Evolutionary conservation across 64 coral and sea anemone genomes (phyloP), one percentile per base, ranked within the genome.

Genomic region (Porites lutea): DNA sequence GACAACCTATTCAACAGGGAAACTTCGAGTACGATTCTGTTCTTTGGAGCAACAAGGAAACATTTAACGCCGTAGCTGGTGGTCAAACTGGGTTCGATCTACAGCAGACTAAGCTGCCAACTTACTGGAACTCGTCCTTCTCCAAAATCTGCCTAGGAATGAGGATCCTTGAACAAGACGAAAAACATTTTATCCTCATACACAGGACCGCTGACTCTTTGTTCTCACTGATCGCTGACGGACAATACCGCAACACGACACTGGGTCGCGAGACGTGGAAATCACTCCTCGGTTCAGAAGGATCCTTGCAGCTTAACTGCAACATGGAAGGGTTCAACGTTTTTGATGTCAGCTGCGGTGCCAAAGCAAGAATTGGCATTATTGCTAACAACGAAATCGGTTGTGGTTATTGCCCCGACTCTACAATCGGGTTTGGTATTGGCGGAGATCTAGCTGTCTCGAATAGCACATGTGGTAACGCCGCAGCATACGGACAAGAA

Each of bases 141-240:
- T 76, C 63, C 65, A 89, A 94, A 63, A 4, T 94, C 64, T 94
- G 93, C 64, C 46, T 94, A 6, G 93, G 93, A 2, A 89, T 94
- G 27, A 94, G 85, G n/a, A 21, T 75, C 55, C 48, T 14, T 5
- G 79, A 53, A 14, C 54, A 10, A 65, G 46, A 27, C 37, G 59
- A 72, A 4, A 52, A 60, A 27, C 77, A 57, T 21, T 92, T 68
- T 69, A 94, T 69, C 44, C 3, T 15, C 9, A 72, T 94, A 13
- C 44, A 12, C 13, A 76, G 57, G 47, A 1, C 57, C 8, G 67
- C 77, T 10, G 45, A 51, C 10, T 94, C 92, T 6, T 76, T 94
- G 16, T 65, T 89, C 58, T 65, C 66, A 1, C 43, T 94, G 20
- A 23, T 94, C 53, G 78, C 92, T 48, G 66, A 83, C 77, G 92